Evolutionary conservation across 2,888 invertebrate genomes (phyloP), one percentile per base, ranked within the genome.

Genomic region (Idaea biselata): DNA sequence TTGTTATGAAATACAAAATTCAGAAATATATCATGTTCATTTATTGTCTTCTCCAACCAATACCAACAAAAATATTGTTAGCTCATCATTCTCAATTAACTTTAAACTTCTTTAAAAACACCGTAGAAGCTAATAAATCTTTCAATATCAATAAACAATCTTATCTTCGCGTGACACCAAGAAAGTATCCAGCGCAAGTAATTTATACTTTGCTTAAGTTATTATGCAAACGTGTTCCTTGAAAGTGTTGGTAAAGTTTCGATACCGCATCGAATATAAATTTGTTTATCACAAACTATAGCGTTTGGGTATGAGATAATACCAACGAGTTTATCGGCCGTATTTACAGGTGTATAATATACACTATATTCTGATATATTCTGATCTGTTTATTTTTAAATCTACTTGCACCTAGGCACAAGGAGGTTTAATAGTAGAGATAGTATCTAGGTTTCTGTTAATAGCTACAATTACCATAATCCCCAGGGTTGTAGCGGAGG

Each of bases 271-370:
- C 60, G 66, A 73, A 73, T 67, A 75, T 80, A 80, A 76, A 81
- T 80, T 78, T 64, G 72, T 75, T 81, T 80, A 82, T 81, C 79
- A 69, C 65, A 64, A 73, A 65, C 56, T 75, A 75, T 75, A 76
- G 76, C 73, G 68, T 73, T 68, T 64, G 66, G 60, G 74, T 74
- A 79, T 81, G 75, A 82, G 80, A 83, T 84, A 82, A 72, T 73
- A 63, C 60, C 55, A 63, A 61, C 64, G 68, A 81, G 77, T 76
- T 44, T 44, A 44, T 44, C 44, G 44, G 44, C 44, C 44, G 44
- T 44, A 44, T 44, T 44, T 44, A 44, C 44, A 44, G 44, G 44
- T 25, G 25, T 44, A 44, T 11, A n/a, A n/a, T n/a, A n/a, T n/a
- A n/a, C n/a, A n/a, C n/a, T n/a, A n/a, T n/a, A n/a, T n/a, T n/a